Evolutionary conservation across 1,140 invertebrate genomes (phyloP).

Genomic region (Uloborus diversus): DNA sequence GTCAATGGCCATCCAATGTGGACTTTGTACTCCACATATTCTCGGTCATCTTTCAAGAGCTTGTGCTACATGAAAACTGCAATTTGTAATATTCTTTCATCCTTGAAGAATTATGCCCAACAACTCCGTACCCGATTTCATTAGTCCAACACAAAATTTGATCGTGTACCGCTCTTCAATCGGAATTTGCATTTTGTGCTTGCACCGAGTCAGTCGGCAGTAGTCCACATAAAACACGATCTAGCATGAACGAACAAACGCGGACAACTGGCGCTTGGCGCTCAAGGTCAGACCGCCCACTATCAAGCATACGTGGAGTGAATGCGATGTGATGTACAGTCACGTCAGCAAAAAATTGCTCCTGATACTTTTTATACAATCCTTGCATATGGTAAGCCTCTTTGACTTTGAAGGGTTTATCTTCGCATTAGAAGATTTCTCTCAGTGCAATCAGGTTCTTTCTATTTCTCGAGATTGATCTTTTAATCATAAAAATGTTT

Average conservation of each 20-base stretch:
- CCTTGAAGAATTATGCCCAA: background rate
- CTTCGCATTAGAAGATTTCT: too few species aligned
- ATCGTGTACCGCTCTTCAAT: background rate
- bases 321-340: background rate
- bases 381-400: background rate
- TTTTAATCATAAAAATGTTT: too few species aligned
- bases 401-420: too few species aligned
- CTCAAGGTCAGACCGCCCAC: background rate
- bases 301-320: background rate
- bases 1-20: background rate
- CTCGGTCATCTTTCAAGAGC: background rate
- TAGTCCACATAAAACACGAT: background rate
- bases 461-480: too few species aligned
- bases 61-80: background rate
- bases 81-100: background rate
- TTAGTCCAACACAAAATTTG: background rate
- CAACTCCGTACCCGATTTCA: background rate
- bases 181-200: background rate
- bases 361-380: background rate
- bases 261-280: background rate
- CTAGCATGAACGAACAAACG: background rate
- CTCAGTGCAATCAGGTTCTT: too few species aligned
- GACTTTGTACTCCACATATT: background rate
- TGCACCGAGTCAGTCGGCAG: background rate
- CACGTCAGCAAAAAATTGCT: background rate